Evolutionary conservation across 2,113 vertebrate species (phyloP).

Genomic region (Ahaetulla prasina): DNA sequence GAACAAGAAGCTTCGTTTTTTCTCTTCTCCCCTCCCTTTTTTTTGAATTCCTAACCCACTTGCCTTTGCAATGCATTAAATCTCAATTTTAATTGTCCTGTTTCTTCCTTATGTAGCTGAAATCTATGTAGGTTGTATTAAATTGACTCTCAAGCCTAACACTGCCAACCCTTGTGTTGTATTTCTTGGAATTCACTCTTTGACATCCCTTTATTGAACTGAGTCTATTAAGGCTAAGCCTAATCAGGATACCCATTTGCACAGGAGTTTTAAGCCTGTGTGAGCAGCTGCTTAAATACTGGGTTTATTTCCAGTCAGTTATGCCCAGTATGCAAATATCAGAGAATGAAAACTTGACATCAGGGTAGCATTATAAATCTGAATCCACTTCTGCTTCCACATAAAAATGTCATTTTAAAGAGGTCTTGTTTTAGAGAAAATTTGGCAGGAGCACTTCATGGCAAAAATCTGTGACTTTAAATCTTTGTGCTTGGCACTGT

Average conservation of each 20-base stretch:
- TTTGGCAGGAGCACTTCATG: not conserved
- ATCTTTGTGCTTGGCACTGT: not conserved
- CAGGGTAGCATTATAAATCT: not conserved
- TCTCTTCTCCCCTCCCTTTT: not conserved
- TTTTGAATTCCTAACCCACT: not conserved
- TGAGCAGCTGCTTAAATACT: not conserved
- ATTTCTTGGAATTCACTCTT: not conserved
- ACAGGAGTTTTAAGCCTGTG: not conserved
- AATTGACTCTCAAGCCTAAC: not conserved
- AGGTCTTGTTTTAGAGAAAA: not conserved
- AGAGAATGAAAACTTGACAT: not conserved
- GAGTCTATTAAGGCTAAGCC: not conserved
- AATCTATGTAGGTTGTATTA: not conserved
- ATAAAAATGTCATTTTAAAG: not conserved
- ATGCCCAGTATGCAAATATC: not conserved
- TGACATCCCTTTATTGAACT: not conserved
- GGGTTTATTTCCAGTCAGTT: not conserved
- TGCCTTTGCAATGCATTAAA: not conserved
- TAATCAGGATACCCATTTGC: not conserved
- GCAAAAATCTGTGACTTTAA: not conserved
- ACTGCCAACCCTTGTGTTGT: not conserved
- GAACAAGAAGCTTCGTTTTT: not conserved
- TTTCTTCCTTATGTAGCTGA: not conserved
- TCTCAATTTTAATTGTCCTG: not conserved
- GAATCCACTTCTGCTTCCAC: not conserved